A percentile compares a stretch with the other conserved stretches of the same genome.
Conservation (phyloP, 2,797 vertebrate genomes). For the Tinamus major region DNA sequence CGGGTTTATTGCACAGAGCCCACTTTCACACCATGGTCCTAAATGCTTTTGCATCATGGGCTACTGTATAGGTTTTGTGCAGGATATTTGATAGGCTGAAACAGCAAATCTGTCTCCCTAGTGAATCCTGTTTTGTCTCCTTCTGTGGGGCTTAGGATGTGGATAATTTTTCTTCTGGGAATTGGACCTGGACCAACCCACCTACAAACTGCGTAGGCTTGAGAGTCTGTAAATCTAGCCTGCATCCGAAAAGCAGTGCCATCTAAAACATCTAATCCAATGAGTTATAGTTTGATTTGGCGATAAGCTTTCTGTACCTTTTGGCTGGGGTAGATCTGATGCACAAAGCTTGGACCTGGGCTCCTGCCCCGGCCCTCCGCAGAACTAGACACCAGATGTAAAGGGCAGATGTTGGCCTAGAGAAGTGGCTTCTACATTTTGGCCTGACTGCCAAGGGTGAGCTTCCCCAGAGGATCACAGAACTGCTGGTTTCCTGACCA, state of each 20-base stretch:
- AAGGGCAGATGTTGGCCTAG: not conserved
- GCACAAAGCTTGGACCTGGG: not conserved
- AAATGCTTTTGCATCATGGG: not conserved
- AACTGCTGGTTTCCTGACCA: not conserved
- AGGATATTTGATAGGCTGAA: not conserved
- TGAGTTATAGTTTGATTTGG: conserved; percentile 20
- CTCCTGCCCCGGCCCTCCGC: not conserved
- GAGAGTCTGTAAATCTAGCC: not conserved
- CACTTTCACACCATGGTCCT: not conserved
- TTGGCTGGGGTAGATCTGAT: not conserved
- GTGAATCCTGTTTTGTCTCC: not conserved
- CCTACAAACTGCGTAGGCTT: conserved; percentile 8
- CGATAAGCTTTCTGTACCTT: not conserved
- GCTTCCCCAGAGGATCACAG: not conserved
- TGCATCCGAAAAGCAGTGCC: not conserved
- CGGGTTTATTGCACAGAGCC: not conserved
- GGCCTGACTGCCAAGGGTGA: not conserved
- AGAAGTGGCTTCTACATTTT: not conserved
- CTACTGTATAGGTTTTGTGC: not conserved
- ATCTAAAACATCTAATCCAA: not conserved
- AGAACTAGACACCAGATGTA: not conserved
- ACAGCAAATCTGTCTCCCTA: not conserved
- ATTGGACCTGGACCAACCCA: not conserved
- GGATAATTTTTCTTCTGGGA: conserved; percentile 4
- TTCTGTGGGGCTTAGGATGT: not conserved